phyloP scores from a whole-genome alignment of 64 coral and sea anemone species.

The Montipora efflorescens region DNA sequence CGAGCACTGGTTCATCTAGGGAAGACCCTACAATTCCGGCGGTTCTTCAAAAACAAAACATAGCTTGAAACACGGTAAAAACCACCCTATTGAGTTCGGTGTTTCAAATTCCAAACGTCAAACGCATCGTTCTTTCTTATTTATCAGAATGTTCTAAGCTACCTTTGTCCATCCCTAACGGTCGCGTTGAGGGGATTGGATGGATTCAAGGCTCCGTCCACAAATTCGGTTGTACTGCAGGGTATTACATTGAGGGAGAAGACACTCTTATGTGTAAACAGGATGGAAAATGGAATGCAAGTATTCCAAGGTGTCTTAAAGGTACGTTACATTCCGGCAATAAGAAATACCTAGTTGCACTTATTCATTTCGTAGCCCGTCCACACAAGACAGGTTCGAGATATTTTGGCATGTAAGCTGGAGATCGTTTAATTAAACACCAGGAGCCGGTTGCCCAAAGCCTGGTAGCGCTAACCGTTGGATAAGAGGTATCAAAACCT shows the following conservation, averaged over 20 bases:
- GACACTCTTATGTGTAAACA: not conserved
- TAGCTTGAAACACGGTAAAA: not conserved
- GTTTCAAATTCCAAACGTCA: not conserved
- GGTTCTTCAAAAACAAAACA: too few relatives aligned
- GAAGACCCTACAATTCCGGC: too few relatives aligned
- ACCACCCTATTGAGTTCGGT: not conserved
- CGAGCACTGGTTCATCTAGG: too few relatives aligned
- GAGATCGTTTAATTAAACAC: too few relatives aligned
- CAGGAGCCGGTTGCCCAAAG: too few relatives aligned
- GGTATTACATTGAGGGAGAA: conserved; percentile 3
- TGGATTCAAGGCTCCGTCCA: not conserved
- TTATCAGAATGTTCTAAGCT: conserved; percentile 18
- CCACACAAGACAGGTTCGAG: not conserved
- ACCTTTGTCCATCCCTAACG: not conserved
- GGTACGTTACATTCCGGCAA: not conserved
- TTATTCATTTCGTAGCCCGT: not conserved
- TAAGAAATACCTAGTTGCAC: not conserved
- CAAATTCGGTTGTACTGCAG: conserved; percentile 1
- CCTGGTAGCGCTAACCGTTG: too few relatives aligned
- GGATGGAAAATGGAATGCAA: conserved; percentile 24
- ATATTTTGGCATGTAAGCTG: not conserved
- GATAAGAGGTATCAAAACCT: too few relatives aligned
- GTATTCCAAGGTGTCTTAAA: conserved; percentile 34
- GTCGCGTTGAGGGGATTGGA: not conserved
- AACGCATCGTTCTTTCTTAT: not conserved